Conservation (phyloP, 1,140 invertebrate species). For the Drosophila teissieri region DNA sequence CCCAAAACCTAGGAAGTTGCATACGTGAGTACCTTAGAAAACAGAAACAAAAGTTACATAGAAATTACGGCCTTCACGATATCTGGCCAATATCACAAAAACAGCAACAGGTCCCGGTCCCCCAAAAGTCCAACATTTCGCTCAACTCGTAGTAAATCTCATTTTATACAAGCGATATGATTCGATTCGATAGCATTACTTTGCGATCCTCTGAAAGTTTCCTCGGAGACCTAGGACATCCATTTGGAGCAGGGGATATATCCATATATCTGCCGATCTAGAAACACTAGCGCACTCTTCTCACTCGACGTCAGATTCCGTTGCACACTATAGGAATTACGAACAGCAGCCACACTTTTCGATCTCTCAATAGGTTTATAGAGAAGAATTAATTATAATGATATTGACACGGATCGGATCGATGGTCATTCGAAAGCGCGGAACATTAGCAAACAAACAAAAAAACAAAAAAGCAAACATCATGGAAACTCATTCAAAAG, state of each 20-base stretch:
- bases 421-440: slow-evolving; percentile 54
- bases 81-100: slow-evolving; percentile 29
- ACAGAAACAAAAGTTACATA: slow-evolving; percentile 37
- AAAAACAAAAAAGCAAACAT: slow-evolving; percentile 38
- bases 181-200: slow-evolving; percentile 22
- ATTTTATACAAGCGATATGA: slow-evolving; percentile 52
- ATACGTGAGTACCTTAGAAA: slow-evolving; percentile 79
- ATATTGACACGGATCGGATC: slow-evolving; percentile 23
- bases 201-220: slow-evolving; percentile 45
- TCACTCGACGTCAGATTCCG: slow-evolving; percentile 31
- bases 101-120: slow-evolving; percentile 20
- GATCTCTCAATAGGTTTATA: slow-evolving; percentile 50
- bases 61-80: slow-evolving; percentile 29
- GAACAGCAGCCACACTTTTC: slow-evolving; percentile 39
- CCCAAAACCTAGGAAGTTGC: slow-evolving; percentile 49
- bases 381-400: slow-evolving; percentile 27
- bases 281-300: slow-evolving; percentile 32
- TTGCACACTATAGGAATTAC: slow-evolving; percentile 38
- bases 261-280: neutral
- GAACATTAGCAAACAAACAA: slow-evolving; percentile 59
- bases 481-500: slow-evolving; percentile 84
- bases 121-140: slow-evolving; percentile 41
- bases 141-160: slow-evolving; percentile 43
- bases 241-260: neutral
- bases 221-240: slow-evolving; percentile 25